phyloP scores from a whole-genome alignment of 2,797 vertebrate genomes.

The Denticeps clupeoides region DNA sequence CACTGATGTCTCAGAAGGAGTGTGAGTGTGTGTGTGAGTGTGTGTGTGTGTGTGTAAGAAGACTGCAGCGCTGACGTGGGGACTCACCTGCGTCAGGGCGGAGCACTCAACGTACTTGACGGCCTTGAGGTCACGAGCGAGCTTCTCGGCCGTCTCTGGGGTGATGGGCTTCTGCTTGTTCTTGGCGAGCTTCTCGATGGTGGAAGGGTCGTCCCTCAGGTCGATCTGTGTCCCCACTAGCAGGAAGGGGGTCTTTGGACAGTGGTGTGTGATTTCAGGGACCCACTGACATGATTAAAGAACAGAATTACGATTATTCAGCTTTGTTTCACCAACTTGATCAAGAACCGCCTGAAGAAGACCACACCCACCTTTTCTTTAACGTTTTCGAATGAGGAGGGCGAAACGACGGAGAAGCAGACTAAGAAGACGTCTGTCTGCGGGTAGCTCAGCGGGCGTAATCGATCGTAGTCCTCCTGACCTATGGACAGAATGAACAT shows the following conservation, averaged over 20 bases:
- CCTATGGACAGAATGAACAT: constrained; percentile 39
- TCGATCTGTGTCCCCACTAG: constrained; percentile 72
- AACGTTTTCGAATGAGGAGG: constrained; percentile 73
- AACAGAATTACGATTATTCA: not conserved
- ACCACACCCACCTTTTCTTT: constrained; percentile 61
- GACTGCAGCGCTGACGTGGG: too few species aligned
- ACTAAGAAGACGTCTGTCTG: constrained; percentile 72
- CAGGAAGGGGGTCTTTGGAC: constrained; percentile 76
- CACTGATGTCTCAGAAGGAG: not conserved
- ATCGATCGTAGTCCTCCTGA: constrained; percentile 72
- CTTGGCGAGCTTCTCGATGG: constrained; percentile 71
- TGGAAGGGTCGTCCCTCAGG: constrained; percentile 65
- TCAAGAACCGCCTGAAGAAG: too few species aligned
- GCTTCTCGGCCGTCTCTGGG: constrained; percentile 65
- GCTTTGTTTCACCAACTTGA: not conserved
- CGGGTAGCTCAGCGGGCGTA: constrained; percentile 70
- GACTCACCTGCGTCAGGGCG: constrained; percentile 63
- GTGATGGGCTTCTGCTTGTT: constrained; percentile 73
- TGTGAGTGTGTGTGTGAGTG: not conserved
- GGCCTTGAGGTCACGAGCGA: constrained; percentile 67
- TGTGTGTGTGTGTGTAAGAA: not conserved
- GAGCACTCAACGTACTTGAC: constrained; percentile 74
- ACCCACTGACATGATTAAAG: constrained; percentile 51
- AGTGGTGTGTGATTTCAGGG: constrained; percentile 72
- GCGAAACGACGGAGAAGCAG: constrained; percentile 69